Evolutionary conservation across 2,113 vertebrate genomes (phyloP).

Genomic region (Sorex araneus): DNA sequence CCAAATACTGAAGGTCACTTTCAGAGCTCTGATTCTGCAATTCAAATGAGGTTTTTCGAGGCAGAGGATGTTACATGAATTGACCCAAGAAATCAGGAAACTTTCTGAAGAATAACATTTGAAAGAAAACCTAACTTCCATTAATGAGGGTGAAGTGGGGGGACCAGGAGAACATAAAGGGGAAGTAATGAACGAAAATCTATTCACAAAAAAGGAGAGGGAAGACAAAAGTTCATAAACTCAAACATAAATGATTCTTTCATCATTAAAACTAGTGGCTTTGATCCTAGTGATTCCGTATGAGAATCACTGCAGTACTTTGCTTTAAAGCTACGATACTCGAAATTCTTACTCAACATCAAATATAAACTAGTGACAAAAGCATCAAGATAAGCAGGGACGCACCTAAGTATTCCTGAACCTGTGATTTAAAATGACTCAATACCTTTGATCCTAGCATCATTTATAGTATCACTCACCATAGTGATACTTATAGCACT

Average conservation of each 20-base stretch:
- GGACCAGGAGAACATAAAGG: constrained; percentile 24
- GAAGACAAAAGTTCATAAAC: not conserved
- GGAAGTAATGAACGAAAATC: constrained; percentile 15
- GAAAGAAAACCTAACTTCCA: constrained; percentile 47
- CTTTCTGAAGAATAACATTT: constrained; percentile 24
- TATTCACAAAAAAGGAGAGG: not conserved
- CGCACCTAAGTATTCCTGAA: not conserved
- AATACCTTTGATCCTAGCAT: not conserved
- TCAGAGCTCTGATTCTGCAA: constrained; percentile 63
- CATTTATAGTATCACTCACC: not conserved
- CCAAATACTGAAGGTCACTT: constrained; percentile 50
- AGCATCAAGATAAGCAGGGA: not conserved
- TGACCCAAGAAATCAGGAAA: constrained; percentile 55
- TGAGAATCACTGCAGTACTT: not conserved
- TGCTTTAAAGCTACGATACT: not conserved
- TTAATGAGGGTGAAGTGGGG: not conserved
- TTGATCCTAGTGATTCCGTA: not conserved
- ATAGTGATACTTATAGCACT: not conserved
- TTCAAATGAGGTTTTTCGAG: constrained; percentile 13
- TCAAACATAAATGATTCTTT: not conserved
- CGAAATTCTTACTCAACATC: not conserved
- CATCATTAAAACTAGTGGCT: not conserved
- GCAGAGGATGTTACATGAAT: not conserved
- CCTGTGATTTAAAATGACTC: not conserved
- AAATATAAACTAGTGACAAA: not conserved